phyloP scores from a whole-genome alignment of 2,888 invertebrate species.

The Esperia sulphurella region DNA sequence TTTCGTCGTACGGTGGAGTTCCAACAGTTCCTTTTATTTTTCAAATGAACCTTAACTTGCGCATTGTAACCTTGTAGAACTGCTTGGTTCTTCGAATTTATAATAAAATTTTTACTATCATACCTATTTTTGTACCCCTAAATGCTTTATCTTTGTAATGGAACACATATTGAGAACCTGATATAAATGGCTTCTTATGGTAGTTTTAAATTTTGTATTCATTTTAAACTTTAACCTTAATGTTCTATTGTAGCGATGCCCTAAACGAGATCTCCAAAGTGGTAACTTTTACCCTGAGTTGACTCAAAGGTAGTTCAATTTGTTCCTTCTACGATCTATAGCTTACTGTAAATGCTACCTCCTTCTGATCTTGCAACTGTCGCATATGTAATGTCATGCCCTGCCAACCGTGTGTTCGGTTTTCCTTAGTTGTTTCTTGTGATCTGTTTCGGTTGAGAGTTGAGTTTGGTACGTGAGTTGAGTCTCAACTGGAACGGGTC shows the following conservation, averaged over 20 bases:
- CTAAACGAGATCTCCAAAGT: conserved; percentile 42
- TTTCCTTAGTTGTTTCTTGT: conserved; percentile 32
- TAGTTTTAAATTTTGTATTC: conserved; percentile 42
- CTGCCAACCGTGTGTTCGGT: conserved; percentile 45
- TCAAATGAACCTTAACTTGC: conserved; percentile 35
- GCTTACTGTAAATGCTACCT: conserved; percentile 30
- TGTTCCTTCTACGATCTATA: conserved; percentile 26
- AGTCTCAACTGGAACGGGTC: conserved; percentile 34
- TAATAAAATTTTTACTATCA: conserved; percentile 25
- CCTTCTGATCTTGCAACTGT: conserved; percentile 18
- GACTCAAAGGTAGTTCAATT: conserved; percentile 39
- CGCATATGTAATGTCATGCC: conserved; percentile 24
- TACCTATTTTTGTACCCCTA: conserved; percentile 30
- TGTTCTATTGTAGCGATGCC: not conserved
- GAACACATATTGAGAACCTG: conserved; percentile 50
- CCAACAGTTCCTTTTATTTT: conserved; percentile 37
- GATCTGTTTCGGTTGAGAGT: conserved; percentile 33
- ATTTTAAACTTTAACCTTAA: conserved; percentile 27
- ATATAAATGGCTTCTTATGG: conserved; percentile 66
- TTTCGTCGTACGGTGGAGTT: conserved; percentile 35
- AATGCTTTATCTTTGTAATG: conserved; percentile 63
- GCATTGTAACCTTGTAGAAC: conserved; percentile 53
- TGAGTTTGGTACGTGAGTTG: not conserved
- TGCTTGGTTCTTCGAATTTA: conserved; percentile 60
- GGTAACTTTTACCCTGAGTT: conserved; percentile 35